Evolutionary conservation across 1,140 invertebrate species (phyloP), one percentile per base, ranked within the genome.

Genomic region (Halictus rubicundus): DNA sequence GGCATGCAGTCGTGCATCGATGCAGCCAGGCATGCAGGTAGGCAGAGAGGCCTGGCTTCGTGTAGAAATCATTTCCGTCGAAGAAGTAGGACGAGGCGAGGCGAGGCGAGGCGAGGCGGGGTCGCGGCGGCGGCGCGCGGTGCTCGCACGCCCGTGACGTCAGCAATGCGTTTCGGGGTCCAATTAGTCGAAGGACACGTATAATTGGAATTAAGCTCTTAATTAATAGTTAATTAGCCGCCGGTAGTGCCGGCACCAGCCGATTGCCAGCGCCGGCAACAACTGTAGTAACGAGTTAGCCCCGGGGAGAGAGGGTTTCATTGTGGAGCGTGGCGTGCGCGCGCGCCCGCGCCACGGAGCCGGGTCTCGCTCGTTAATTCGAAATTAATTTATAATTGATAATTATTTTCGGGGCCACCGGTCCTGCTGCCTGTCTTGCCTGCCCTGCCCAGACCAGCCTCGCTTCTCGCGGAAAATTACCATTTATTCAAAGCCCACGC

Each of bases 201-300:
- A 89, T 91, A 91, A 91, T 91, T 89, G 87, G 87, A 83, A 89
- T 89, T 82, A 85, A 89, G 88, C 83, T 87, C 81, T 89, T 87
- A 91, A 89, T 88, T 87, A 88, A 87, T 89, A 88, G 88, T 87
- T 91, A 91, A 91, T 91, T 91, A 91, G 90, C 89, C 68, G 82
- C 69, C 61, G 77, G 68, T 84, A 71, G 74, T 73, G 77, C 74
- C 79, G 76, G 68, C 64, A 80, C 63, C 72, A 75, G 46, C 64
- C 49, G 72, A 27, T 37, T 54, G 49, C 32, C 65, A 71, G 65
- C 74, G 39, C 54, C 60, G 74, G 61, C 83, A 69, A 78, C 76
- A 85, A 85, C 66, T 78, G 83, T 82, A 86, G 83, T 85, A 86
- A 86, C 85, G 82, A 85, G 85, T 87, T 82, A 82, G 82, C 85